Evolutionary conservation across 2,113 vertebrate genomes (phyloP).

Genomic region (Cavia porcellus): DNA sequence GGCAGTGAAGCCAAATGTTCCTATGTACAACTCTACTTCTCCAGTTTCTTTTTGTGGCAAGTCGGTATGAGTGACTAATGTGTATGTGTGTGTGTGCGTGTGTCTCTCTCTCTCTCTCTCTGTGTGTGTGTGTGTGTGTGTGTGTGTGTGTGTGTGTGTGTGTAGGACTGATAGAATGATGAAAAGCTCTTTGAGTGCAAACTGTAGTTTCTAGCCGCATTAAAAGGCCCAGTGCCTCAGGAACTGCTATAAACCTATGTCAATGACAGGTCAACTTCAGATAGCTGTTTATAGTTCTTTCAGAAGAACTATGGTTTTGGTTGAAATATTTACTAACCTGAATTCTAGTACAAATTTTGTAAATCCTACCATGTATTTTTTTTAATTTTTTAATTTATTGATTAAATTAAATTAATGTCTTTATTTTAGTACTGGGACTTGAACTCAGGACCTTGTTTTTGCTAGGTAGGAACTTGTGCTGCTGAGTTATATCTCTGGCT

Average conservation of each 20-base stretch:
- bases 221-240: background rate
- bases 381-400: too few species aligned
- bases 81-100: background rate
- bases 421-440: too few species aligned
- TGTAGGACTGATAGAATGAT: background rate
- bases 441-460: too few species aligned
- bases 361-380: background rate
- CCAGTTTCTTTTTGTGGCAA: slow-evolving; percentile 21
- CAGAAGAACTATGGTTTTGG: background rate
- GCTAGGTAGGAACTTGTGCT: too few species aligned
- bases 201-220: slow-evolving; percentile 22
- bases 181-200: background rate
- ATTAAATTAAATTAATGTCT: too few species aligned
- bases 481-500: too few species aligned
- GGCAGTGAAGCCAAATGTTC: background rate
- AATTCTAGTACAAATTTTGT: slow-evolving; percentile 6
- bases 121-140: too few species aligned
- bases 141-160: background rate
- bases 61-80: background rate
- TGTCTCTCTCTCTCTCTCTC: too few species aligned
- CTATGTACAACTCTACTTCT: background rate
- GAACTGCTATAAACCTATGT: background rate
- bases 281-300: slow-evolving; percentile 32
- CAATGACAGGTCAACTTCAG: background rate
- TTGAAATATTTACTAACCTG: background rate